Percentiles rank a stretch among this genome's conserved stretches.
phyloP scores from a whole-genome alignment of 1,140 invertebrate genomes.

The Luehdorfia chinensis region DNA sequence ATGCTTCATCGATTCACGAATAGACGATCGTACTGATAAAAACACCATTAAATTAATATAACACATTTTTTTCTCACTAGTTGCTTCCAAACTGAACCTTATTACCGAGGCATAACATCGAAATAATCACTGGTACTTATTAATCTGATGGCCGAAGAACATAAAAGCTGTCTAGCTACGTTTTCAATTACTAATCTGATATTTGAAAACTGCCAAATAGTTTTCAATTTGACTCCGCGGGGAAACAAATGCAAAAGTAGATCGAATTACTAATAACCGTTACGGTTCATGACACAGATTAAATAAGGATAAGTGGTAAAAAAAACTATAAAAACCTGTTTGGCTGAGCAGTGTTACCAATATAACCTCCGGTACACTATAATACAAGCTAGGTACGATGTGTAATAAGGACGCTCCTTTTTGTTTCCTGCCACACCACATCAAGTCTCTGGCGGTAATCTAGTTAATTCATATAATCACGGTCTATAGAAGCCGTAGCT shows the following conservation, averaged over 20 bases:
- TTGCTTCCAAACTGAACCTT: conserved; percentile 25
- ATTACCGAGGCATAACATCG: conserved; percentile 9
- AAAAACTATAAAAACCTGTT: no score
- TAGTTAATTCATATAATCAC: conserved; percentile 39
- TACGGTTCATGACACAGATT: neutral
- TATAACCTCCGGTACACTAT: neutral
- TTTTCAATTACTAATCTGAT: conserved; percentile 14
- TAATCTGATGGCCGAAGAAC: conserved; percentile 5
- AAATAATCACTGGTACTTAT: neutral
- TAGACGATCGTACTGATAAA: conserved; percentile 34
- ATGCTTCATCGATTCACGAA: conserved; percentile 20
- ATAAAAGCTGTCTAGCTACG: conserved; percentile 4
- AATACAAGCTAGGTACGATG: neutral
- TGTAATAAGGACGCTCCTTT: conserved; percentile 11
- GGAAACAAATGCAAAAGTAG: neutral
- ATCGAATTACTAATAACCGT: neutral
- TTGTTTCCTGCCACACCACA: conserved; percentile 13
- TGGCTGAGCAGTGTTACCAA: no score
- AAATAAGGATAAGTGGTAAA: neutral
- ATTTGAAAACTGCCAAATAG: neutral
- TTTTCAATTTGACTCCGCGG: conserved; percentile 1
- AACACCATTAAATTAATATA: conserved; percentile 42
- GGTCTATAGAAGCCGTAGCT: conserved; percentile 11
- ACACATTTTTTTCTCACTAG: conserved; percentile 27
- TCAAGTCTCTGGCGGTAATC: conserved; percentile 23